Base-by-base conservation (phyloP, 2,797 vertebrate species). In the Muscicapa comitata region DNA sequence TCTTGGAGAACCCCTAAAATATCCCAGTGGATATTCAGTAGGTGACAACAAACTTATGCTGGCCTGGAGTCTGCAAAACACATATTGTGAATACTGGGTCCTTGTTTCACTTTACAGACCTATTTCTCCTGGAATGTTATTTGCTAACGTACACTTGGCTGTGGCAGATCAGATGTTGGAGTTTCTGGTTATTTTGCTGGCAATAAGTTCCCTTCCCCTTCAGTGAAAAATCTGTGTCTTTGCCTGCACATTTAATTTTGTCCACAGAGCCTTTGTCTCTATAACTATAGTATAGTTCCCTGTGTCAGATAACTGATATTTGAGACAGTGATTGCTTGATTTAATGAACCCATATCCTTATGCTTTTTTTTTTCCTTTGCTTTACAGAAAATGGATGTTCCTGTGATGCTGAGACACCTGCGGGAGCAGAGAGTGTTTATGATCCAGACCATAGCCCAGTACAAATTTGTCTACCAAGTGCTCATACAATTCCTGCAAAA, bases 391-490 rank as follows among this genome's bases (percentile, higher is more conserved):
- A 98, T 99, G 96, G 99, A 99, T 2, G 99, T 99, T 65, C 99
- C 99, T 17, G 96, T 98, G 89, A 99, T 99, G 99, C 92, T 99
- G 97, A 98, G 98, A 43, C 97, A 97, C 53, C 98, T 99, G 95
- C 97, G 99, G 91, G 99, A 99, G 93, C 99, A 99, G 90, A 98
- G 99, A 88, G 99, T 99, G 99, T 98, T 99, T 89, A 98, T 99
- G 99, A 99, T 99, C 80, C 99, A 99, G 98, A 99, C 99, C 91
- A 98, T 99, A 73, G 98, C 99, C 28, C 99, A 99, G 96, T 99
- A 99, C 97, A 99, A 98, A 97, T 99, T 99, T 79, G 99, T 99
- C 97, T 99, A 99, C 96, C 99, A 99, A 96, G 99, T 99, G 88
- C 99, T 99, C 94, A 99, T 99, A 97, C 98, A 99, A 97, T 99